A percentile compares a stretch with the other conserved stretches of the same genome.
Evolutionary conservation across 1,140 invertebrate genomes (phyloP).

Genomic region (Drosophila kohkoa): DNA sequence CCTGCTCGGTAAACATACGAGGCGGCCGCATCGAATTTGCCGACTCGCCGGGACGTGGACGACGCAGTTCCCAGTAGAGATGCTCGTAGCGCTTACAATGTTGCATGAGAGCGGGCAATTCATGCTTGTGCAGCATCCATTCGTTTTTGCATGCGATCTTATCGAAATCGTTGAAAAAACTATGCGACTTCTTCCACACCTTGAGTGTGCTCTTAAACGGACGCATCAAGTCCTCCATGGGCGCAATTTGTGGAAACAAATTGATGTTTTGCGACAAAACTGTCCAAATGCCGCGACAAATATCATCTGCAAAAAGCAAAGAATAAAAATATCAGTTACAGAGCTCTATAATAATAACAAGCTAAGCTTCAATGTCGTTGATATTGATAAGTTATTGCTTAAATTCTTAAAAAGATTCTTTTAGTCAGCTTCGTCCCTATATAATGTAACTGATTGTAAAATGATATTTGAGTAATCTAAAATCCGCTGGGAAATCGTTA

Average conservation of each 20-base stretch:
- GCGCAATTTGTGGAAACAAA: slow-evolving; percentile 63
- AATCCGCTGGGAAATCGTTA: too few species aligned
- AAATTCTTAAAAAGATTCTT: too few species aligned
- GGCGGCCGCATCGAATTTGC: neutral
- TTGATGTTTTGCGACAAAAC: slow-evolving; percentile 58
- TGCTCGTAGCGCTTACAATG: slow-evolving; percentile 40
- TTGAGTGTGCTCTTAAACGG: slow-evolving; percentile 36
- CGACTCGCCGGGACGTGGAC: slow-evolving; percentile 38
- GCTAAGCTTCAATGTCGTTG: too few species aligned
- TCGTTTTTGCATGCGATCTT: slow-evolving; percentile 56
- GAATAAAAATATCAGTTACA: neutral
- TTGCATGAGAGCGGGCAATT: slow-evolving; percentile 54
- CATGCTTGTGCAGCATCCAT: slow-evolving; percentile 49
- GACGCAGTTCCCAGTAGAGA: slow-evolving; percentile 56
- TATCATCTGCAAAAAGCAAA: slow-evolving; percentile 16
- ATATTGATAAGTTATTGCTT: too few species aligned
- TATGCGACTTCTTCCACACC: slow-evolving; percentile 62
- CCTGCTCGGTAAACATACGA: neutral
- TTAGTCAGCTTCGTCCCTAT: too few species aligned
- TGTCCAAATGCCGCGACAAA: slow-evolving; percentile 59
- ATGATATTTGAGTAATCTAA: too few species aligned
- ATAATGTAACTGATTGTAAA: too few species aligned
- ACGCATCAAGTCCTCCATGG: slow-evolving; percentile 66
- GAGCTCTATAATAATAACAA: too few species aligned
- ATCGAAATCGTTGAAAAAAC: slow-evolving; percentile 63